These are phyloP conservation scores for Suricata suricatta DNA, from an alignment of 2,113 vertebrate species.

Conservation along the genomic window DNA sequence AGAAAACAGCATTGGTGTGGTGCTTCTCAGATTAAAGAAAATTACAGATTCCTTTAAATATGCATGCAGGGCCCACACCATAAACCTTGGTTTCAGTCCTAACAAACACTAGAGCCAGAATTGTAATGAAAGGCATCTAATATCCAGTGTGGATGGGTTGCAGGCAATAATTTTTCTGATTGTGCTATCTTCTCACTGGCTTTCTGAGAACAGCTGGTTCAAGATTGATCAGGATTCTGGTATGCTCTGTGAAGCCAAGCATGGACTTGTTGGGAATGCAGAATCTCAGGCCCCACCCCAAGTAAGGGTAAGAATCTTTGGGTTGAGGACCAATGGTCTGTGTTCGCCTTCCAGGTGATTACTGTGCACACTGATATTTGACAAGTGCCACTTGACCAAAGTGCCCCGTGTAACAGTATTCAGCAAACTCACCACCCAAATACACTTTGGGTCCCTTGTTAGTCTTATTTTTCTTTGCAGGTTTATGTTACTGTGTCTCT, in stretches of 20 bases:
- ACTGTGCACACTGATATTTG: not conserved
- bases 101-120: not conserved
- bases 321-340: not conserved
- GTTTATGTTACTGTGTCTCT: not conserved
- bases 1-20: not conserved
- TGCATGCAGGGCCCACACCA: not conserved
- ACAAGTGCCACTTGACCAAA: too few species aligned
- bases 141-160: not conserved
- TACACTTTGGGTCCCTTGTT: not conserved
- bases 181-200: not conserved
- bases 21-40: not conserved
- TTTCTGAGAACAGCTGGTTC: not conserved
- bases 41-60: not conserved
- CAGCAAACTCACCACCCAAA: not conserved
- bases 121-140: not conserved
- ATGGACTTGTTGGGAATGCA: not conserved
- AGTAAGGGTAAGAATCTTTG: not conserved
- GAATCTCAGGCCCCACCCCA: not conserved
- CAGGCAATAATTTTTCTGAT: not conserved
- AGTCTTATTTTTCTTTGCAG: not conserved
- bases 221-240: not conserved
- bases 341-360: not conserved
- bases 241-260: not conserved
- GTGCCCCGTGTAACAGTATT: too few species aligned
- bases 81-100: not conserved